Evolutionary conservation across 1,140 invertebrate species (phyloP).

Genomic region (Drosophila azteca): DNA sequence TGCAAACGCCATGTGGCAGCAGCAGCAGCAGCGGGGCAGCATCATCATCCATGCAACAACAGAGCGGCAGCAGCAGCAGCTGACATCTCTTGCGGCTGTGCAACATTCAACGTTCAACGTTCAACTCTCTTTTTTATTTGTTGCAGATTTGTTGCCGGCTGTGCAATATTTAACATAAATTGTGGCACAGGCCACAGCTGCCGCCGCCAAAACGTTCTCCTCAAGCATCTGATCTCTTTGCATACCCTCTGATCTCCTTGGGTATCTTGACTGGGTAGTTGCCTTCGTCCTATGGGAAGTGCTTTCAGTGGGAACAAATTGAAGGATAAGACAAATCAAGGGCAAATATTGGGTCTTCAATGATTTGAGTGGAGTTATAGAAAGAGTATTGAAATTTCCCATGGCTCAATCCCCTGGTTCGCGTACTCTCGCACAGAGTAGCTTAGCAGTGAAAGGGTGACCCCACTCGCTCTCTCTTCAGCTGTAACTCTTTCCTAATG

Average conservation of each 20-base stretch:
- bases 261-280: background rate
- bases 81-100: conserved; percentile 67
- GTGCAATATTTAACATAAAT: conserved; percentile 74
- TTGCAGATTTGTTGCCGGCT: conserved; percentile 63
- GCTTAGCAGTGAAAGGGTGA: too few relatives aligned
- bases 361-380: too few relatives aligned
- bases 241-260: conserved; percentile 33
- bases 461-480: too few relatives aligned
- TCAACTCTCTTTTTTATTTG: conserved; percentile 53
- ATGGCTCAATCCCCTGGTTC: too few relatives aligned
- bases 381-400: too few relatives aligned
- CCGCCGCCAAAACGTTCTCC: conserved; percentile 39
- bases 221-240: conserved; percentile 19
- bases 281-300: background rate
- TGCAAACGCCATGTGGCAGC: conserved; percentile 64
- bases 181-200: conserved; percentile 47
- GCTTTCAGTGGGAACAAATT: background rate
- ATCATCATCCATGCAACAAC: conserved; percentile 23
- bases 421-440: too few relatives aligned
- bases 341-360: too few relatives aligned
- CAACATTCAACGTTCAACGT: conserved; percentile 49
- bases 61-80: conserved; percentile 51
- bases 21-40: conserved; percentile 21
- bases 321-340: too few relatives aligned
- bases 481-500: too few relatives aligned